These are phyloP conservation scores for Arrhamphus sclerolepis DNA, from an alignment of 2,797 vertebrate genomes.

Conservation along the genomic window DNA sequence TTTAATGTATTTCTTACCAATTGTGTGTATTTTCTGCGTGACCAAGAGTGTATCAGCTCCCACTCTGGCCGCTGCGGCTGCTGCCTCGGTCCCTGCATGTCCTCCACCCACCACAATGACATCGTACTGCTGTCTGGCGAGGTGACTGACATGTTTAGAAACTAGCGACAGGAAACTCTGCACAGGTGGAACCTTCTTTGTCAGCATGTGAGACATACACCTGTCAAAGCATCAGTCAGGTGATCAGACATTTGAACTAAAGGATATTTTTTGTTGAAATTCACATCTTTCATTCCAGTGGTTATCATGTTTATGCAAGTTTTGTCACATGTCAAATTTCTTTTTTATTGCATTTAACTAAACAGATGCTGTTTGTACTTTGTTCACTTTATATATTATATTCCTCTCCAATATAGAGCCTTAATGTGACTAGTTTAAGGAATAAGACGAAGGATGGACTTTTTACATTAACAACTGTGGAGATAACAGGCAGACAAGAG, in stretches of 20 bases:
- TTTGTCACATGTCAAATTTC: no score
- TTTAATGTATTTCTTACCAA: constrained; percentile 79
- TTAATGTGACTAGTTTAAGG: no score
- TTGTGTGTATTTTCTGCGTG: constrained; percentile 87
- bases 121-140: constrained; percentile 70
- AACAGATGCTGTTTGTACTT: no score
- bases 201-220: constrained; percentile 65
- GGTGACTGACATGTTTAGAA: constrained; percentile 50
- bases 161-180: constrained; percentile 38
- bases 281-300: no score
- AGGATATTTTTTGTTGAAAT: no score
- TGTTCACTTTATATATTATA: no score
- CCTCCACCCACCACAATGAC: constrained; percentile 86
- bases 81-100: constrained; percentile 85
- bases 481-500: no score
- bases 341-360: no score
- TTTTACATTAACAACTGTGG: no score
- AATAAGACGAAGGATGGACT: no score
- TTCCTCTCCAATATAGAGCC: no score
- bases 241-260: background rate
- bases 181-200: constrained; percentile 57
- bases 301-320: no score
- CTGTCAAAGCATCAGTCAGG: constrained; percentile 37
- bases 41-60: constrained; percentile 89
- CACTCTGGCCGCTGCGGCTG: constrained; percentile 83